Conservation (phyloP, 2,113 vertebrate species). For the Pteruthius melanotis region DNA sequence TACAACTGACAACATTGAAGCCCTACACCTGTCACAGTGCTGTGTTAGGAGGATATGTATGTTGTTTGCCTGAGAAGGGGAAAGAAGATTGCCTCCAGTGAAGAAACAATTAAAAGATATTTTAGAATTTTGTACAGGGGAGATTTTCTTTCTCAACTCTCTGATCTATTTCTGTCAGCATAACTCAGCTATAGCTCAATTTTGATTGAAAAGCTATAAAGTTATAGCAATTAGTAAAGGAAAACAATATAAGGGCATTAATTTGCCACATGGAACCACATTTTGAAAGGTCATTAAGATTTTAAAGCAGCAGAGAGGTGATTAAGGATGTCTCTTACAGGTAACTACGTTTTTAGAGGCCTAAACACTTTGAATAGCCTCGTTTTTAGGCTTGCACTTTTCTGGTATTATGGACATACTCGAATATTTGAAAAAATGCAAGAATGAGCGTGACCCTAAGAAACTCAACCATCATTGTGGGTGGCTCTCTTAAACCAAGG, state of each 20-base stretch:
- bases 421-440: background rate
- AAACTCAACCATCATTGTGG: background rate
- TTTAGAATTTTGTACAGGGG: background rate
- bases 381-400: background rate
- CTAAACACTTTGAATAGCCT: background rate
- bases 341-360: background rate
- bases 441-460: background rate
- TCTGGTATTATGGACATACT: background rate
- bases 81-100: background rate
- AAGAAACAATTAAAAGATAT: background rate
- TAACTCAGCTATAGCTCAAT: background rate
- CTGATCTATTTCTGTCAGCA: background rate
- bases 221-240: background rate
- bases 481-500: background rate
- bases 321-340: background rate
- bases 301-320: background rate
- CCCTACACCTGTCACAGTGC: constrained; percentile 2
- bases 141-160: background rate
- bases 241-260: background rate
- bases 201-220: background rate
- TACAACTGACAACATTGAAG: constrained; percentile 6
- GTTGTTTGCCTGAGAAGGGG: background rate
- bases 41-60: background rate
- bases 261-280: background rate
- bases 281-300: background rate